Evolutionary conservation across 2,888 invertebrate genomes (phyloP).

Genomic region (Julus scandinavius): DNA sequence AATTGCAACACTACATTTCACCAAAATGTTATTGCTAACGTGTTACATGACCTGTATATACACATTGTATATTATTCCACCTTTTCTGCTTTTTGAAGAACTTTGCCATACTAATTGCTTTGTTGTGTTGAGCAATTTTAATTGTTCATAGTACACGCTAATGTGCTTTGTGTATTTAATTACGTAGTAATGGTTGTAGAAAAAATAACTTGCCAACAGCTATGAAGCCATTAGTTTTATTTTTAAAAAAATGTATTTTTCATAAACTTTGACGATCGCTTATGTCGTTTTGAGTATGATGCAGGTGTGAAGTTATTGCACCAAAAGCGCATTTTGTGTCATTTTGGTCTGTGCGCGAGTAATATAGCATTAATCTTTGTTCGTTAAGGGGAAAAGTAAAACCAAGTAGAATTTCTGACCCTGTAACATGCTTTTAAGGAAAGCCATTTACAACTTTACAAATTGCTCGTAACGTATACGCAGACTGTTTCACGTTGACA

Average conservation of each 20-base stretch:
- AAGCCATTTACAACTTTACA: constrained; percentile 20
- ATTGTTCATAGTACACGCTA: no score
- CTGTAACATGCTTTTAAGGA: constrained; percentile 15
- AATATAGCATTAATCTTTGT: neutral
- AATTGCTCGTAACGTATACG: constrained; percentile 13
- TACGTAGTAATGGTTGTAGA: no score
- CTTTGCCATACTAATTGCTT: no score
- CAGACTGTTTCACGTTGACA: neutral
- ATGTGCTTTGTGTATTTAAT: no score
- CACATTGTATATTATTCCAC: no score
- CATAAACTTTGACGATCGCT: neutral
- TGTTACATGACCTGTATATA: no score
- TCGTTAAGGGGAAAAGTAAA: neutral
- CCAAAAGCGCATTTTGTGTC: neutral
- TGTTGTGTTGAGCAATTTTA: no score
- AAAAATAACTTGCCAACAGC: no score
- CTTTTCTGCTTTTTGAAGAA: no score
- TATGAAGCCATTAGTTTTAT: no score
- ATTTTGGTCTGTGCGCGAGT: neutral
- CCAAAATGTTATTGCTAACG: no score
- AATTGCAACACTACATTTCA: no score
- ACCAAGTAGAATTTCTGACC: constrained; percentile 7
- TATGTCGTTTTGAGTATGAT: neutral
- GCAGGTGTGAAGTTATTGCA: neutral
- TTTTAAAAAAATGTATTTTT: neutral